Evolutionary conservation across 2,797 vertebrate genomes (phyloP).

Genomic region (Peromyscus nudipes): DNA sequence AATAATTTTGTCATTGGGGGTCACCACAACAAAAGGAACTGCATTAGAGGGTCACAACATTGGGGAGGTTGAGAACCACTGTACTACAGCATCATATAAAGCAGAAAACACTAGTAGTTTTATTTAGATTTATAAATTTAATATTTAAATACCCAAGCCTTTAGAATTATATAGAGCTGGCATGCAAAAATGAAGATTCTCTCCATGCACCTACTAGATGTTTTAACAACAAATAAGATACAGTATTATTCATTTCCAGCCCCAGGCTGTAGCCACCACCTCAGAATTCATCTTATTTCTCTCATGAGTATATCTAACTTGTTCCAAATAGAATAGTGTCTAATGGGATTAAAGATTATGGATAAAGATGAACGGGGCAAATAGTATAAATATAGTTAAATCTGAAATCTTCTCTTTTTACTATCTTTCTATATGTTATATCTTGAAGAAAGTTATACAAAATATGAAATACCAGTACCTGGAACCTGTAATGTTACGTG

Average conservation of each 20-base stretch:
- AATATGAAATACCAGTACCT: not conserved
- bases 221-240: constrained; percentile 6
- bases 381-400: constrained; percentile 8
- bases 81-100: not conserved
- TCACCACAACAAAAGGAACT: not conserved
- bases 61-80: not conserved
- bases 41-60: too few relatives aligned
- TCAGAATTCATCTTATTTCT: constrained; percentile 46
- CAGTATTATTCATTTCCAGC: constrained; percentile 18
- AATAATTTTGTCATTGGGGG: not conserved
- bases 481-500: not conserved
- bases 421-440: not conserved
- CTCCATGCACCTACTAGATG: constrained; percentile 29
- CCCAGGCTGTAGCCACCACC: not conserved
- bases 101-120: constrained; percentile 3
- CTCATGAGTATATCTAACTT: constrained; percentile 29
- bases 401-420: not conserved
- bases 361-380: not conserved
- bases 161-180: not conserved
- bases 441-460: not conserved
- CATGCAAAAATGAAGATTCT: not conserved
- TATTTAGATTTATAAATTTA: not conserved
- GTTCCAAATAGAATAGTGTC: constrained; percentile 6
- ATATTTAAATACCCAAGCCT: not conserved
- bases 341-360: not conserved